A percentile compares a stretch with the other conserved stretches of the same genome.
Evolutionary conservation across 1,140 invertebrate genomes (phyloP).

Genomic region (Ips nitidus): DNA sequence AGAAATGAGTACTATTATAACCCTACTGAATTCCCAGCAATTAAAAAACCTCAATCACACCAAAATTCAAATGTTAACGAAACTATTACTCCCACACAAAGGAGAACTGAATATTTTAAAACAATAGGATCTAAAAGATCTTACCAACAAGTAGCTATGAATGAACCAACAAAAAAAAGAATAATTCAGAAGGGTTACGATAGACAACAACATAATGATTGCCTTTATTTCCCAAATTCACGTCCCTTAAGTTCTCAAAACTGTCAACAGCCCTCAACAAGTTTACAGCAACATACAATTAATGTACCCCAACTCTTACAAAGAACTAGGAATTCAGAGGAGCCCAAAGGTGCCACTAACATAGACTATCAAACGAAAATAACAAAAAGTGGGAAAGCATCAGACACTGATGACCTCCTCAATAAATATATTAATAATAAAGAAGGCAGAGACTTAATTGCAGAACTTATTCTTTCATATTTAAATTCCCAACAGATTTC

Average conservation of each 20-base stretch:
- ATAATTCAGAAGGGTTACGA: slow-evolving; percentile 14
- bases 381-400: too few relatives aligned
- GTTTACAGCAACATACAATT: neutral
- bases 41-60: neutral
- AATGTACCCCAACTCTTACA: neutral
- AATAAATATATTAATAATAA: neutral
- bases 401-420: neutral
- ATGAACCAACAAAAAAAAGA: slow-evolving; percentile 9
- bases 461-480: neutral
- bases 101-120: slow-evolving; percentile 7
- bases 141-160: slow-evolving; percentile 5
- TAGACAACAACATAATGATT: slow-evolving; percentile 10
- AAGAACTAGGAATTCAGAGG: neutral
- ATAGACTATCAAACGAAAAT: neutral
- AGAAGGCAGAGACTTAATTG: neutral
- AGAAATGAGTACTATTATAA: slow-evolving; percentile 4
- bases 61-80: neutral
- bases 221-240: slow-evolving; percentile 12
- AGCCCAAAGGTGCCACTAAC: too few relatives aligned
- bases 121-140: slow-evolving; percentile 1
- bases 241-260: neutral
- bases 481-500: neutral
- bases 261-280: neutral
- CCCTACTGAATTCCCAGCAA: slow-evolving; percentile 10
- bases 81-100: neutral